Base-by-base conservation (phyloP, 2,888 invertebrate genomes). In the Rhagonycha lutea region DNA sequence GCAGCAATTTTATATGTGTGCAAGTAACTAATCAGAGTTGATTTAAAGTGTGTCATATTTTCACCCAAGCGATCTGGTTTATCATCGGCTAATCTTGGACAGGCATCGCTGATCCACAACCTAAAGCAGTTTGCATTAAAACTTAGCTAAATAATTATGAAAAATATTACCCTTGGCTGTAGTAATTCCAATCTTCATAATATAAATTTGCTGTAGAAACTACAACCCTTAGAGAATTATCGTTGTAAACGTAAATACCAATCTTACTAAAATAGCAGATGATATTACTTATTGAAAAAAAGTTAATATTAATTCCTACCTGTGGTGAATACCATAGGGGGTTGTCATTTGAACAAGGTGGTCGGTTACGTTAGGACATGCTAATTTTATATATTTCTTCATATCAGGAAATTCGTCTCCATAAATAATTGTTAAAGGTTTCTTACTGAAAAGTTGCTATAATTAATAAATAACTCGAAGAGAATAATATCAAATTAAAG, bases 171-270 rank as follows among this genome's bases (percentile, higher is more conserved):
- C 97, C 97, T 87, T 99, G 98, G 0, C 97, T 96, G 82, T 97
- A 92, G 86, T 98, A 95, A 83, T 95, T 92, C 98, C 98, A 99
- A 87, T 99, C 98, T 79, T 94, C 94, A 24, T 93, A 90, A 81
- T 98, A 95, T 4, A 98, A 89, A 89, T 99, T 99, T 0, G 98
- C 97, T 0, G 98, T 98, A 0, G 95, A 96, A 32, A 98, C 92
- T 0, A 97, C 93, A 7, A 98, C 92, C 11, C 98, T 89, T 71
- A 98, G 88, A 0, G 96, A 95, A 0, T 93, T 91, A 82, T 97
- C 94, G 78, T 91, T 93, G 83, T 98, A 98, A 69, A 93, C 91
- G 0, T 98, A 89, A 0, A 98, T 86, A 90, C 96, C 96, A 91
- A 98, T 92, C 90, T 98, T 98, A 0, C 94, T 94, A 85, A 61